These are phyloP conservation scores for Tigriopus californicus DNA, from an alignment of 2,888 invertebrate genomes.

Conservation along the genomic window DNA sequence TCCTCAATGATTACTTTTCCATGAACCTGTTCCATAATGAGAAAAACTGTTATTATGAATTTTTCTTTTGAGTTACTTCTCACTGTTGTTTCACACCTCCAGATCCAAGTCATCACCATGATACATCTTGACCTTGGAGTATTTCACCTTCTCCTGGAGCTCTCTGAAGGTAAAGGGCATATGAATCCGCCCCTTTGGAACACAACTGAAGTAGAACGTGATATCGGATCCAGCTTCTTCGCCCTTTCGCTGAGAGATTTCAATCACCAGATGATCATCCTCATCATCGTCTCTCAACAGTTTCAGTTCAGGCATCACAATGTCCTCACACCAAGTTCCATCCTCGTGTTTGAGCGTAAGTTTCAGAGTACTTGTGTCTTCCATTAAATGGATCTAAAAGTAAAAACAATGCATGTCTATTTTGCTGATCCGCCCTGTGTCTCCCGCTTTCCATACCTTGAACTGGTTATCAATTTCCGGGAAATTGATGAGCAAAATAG, in stretches of 20 bases:
- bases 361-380: not conserved
- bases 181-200: not conserved
- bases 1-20: not conserved
- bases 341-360: not conserved
- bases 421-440: too few species aligned
- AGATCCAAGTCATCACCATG: constrained; percentile 4
- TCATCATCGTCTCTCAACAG: not conserved
- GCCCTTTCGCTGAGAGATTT: not conserved
- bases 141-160: not conserved
- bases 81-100: not conserved
- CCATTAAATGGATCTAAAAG: constrained; percentile 1
- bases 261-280: not conserved
- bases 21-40: not conserved
- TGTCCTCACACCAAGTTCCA: not conserved
- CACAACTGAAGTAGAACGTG: not conserved
- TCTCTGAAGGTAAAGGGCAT: not conserved
- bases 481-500: constrained; percentile 3
- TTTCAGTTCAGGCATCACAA: not conserved
- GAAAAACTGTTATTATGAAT: not conserved
- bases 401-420: too few species aligned
- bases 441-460: not conserved
- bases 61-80: not conserved
- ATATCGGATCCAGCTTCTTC: not conserved
- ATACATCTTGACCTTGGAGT: not conserved
- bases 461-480: constrained; percentile 5